Percentiles rank a stretch among this genome's conserved stretches.
phyloP scores from a whole-genome alignment of 2,888 invertebrate species.

The Lucinisca nassula region DNA sequence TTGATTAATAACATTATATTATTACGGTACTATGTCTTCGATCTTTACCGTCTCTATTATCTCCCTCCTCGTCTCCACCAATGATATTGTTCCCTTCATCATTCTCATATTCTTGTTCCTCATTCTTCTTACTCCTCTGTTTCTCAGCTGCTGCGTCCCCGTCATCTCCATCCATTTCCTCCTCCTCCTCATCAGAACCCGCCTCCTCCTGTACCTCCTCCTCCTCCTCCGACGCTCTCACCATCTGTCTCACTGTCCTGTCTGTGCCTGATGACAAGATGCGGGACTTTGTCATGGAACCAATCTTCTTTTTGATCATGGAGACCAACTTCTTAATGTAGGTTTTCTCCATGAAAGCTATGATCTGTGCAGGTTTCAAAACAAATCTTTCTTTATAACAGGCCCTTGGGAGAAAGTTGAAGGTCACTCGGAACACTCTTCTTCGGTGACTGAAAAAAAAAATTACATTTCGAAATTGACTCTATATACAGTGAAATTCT shows the following conservation, averaged over 20 bases:
- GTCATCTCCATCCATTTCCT: slow-evolving; percentile 90
- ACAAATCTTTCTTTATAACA: slow-evolving; percentile 92
- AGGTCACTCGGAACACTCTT: slow-evolving; percentile 91
- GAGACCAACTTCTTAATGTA: slow-evolving; percentile 84
- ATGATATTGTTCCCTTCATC: slow-evolving; percentile 83
- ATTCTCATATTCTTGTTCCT: slow-evolving; percentile 86
- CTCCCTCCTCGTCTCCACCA: not conserved
- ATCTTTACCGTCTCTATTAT: not conserved
- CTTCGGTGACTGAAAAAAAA: slow-evolving; percentile 83
- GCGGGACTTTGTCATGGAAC: slow-evolving; percentile 2
- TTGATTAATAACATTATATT: no score
- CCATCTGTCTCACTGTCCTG: not conserved
- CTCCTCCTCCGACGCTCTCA: slow-evolving; percentile 54
- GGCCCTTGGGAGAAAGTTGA: slow-evolving; percentile 93
- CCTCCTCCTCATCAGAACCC: slow-evolving; percentile 88
- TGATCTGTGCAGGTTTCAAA: slow-evolving; percentile 92
- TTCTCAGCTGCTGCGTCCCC: slow-evolving; percentile 91
- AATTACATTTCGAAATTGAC: no score
- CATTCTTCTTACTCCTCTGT: slow-evolving; percentile 74
- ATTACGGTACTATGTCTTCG: no score
- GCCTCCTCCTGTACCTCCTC: slow-evolving; percentile 89
- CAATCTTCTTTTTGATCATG: slow-evolving; percentile 75
- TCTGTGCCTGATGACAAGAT: not conserved
- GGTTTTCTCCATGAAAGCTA: slow-evolving; percentile 92
- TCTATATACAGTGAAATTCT: no score